Conservation (phyloP, 2,113 vertebrate species). For the Terrapene triunguis region DNA sequence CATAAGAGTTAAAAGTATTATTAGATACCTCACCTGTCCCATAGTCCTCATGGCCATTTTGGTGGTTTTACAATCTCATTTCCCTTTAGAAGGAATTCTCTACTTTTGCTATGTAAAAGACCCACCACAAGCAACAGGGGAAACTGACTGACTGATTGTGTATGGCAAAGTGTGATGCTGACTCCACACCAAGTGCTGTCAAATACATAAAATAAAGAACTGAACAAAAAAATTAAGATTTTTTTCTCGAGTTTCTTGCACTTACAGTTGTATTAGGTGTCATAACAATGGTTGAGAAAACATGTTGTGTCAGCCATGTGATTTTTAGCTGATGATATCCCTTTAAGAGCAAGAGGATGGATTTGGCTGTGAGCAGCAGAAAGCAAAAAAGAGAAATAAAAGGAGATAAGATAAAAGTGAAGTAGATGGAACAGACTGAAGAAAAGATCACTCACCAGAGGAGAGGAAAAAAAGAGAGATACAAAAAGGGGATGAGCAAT, state of each 20-base stretch:
- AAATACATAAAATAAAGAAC: neutral
- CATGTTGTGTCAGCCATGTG: neutral
- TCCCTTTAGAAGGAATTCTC: neutral
- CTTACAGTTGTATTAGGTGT: neutral
- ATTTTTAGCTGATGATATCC: neutral
- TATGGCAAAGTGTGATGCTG: rapidly evolving
- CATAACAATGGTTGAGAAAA: neutral
- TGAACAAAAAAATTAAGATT: neutral
- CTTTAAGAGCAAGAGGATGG: neutral
- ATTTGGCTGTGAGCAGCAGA: neutral
- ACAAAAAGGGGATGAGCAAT: neutral
- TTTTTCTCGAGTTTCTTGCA: neutral
- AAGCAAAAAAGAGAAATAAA: neutral
- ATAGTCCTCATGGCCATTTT: neutral
- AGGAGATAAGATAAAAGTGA: neutral
- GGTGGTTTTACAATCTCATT: neutral
- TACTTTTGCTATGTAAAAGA: neutral
- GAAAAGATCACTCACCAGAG: neutral
- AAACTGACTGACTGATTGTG: neutral
- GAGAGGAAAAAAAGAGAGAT: neutral
- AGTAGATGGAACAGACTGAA: neutral
- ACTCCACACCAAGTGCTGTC: neutral
- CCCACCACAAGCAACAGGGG: neutral
- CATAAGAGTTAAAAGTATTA: neutral
- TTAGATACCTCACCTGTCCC: neutral